Percentiles rank a stretch among this genome's conserved stretches.
Conservation (phyloP, 2,113 vertebrate species). For the Epinephelus moara region DNA sequence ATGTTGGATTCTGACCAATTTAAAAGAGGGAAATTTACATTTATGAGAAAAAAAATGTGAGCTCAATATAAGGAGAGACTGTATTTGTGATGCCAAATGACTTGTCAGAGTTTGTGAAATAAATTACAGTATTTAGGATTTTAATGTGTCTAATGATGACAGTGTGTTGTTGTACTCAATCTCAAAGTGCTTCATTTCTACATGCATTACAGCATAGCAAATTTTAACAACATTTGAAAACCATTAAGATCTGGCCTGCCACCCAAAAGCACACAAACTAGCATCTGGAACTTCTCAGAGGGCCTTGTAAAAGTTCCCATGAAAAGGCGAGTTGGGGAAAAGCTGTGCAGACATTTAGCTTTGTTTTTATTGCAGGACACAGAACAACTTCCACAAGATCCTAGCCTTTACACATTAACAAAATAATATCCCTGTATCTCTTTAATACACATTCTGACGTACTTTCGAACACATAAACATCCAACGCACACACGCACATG, state of each 20-base stretch:
- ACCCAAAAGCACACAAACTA: slow-evolving; percentile 43
- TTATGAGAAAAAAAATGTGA: slow-evolving; percentile 75
- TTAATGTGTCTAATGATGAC: slow-evolving; percentile 64
- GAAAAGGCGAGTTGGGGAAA: slow-evolving; percentile 25
- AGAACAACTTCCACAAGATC: slow-evolving; percentile 63
- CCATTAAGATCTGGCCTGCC: slow-evolving; percentile 51
- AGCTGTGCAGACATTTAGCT: slow-evolving; percentile 51
- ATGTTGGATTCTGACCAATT: slow-evolving; percentile 67
- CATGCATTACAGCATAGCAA: slow-evolving; percentile 29
- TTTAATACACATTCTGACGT: slow-evolving; percentile 33
- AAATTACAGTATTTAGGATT: slow-evolving; percentile 81
- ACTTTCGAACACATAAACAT: slow-evolving; percentile 36
- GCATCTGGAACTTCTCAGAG: slow-evolving; percentile 73
- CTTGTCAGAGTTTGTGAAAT: slow-evolving; percentile 81
- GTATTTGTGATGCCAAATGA: slow-evolving; percentile 84
- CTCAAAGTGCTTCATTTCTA: slow-evolving; percentile 26
- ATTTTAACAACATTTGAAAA: slow-evolving; percentile 58
- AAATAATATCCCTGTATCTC: slow-evolving; percentile 6
- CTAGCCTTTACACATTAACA: slow-evolving; percentile 47
- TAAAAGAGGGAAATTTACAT: slow-evolving; percentile 81
- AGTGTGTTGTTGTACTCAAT: slow-evolving; percentile 32
- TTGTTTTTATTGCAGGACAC: slow-evolving; percentile 73
- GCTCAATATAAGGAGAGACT: slow-evolving; percentile 76
- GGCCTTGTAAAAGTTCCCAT: slow-evolving; percentile 57
- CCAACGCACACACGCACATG: background rate